Evolutionary conservation across 2,888 invertebrate species (phyloP), one percentile per base, ranked within the genome.

Genomic region (Tineola bisselliella): DNA sequence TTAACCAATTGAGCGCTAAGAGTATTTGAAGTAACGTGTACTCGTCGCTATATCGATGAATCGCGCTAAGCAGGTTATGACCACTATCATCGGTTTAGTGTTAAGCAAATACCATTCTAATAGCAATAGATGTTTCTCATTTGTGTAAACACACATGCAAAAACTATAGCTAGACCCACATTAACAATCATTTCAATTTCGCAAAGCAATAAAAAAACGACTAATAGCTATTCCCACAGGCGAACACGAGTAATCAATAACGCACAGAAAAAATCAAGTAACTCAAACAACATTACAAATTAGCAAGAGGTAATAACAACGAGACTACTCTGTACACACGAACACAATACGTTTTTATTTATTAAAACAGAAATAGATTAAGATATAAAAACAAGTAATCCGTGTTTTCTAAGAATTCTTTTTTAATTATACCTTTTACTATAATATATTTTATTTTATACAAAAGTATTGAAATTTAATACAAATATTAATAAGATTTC

Each of bases 201-300:
- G 48, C 48, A 15, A 48, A 48, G 48, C 48, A 17, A 48, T 48
- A 48, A 48, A 48, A 48, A 48, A 13, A 48, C 48, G n/a, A 48
- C 48, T 17, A 48, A 48, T 48, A 3, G 15, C 48, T 10, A 43
- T 43, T 43, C 43, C 43, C 48, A 48, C 48, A 48, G 48, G 48
- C 48, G 48, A 56, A 19, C 56, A 58, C 1, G 33, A 33, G 33
- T 31, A 33, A 58, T 33, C 58, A 13, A 58, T 58, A 58, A 58
- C 15, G 8, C 15, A 12, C n/a, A 62, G 1, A 59, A 56, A 44
- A 31, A 30, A 44, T 25, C 38, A 65, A 66, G 61, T 65, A 66
- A 65, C 65, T 69, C 70, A 69, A 70, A 70, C 65, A 66, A 64
- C 66, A 70, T 70, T 69, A 73, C 74, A 73, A 77, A 76, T 76